Percentiles rank a stretch among this genome's conserved stretches.
phyloP scores from a whole-genome alignment of 2,797 vertebrate species.

The Hapalemur alaotrensis region DNA sequence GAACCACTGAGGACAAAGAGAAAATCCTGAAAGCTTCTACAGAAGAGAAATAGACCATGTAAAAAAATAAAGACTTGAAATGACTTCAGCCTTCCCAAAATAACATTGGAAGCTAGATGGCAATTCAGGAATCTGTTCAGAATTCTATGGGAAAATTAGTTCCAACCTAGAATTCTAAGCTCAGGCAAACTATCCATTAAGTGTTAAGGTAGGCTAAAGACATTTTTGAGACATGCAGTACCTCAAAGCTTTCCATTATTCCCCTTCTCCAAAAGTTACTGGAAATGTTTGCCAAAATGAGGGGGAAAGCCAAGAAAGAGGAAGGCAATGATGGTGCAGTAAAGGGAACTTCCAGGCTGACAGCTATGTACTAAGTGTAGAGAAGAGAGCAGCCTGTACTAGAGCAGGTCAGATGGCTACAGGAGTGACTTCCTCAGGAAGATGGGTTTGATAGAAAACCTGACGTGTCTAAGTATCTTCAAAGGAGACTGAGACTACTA shows the following conservation, averaged over 20 bases:
- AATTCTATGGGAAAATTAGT: background rate
- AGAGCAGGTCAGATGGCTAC: background rate
- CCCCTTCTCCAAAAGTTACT: background rate
- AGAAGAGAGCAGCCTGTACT: background rate
- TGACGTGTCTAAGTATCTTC: background rate
- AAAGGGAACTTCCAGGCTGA: background rate
- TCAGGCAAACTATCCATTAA: background rate
- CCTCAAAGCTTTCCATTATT: background rate
- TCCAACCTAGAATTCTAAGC: constrained; percentile 5
- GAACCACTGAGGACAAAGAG: background rate
- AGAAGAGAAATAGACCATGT: background rate
- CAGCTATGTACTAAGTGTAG: background rate
- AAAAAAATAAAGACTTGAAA: background rate
- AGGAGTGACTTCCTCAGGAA: background rate
- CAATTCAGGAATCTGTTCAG: background rate
- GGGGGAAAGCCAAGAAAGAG: background rate
- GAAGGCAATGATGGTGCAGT: background rate
- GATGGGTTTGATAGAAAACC: background rate
- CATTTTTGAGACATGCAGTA: background rate
- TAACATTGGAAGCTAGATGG: background rate
- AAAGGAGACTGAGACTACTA: background rate
- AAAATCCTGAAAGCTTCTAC: constrained; percentile 9
- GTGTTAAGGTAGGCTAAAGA: background rate
- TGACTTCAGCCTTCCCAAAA: background rate
- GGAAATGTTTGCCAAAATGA: constrained; percentile 13